These are phyloP conservation scores for Lumbricus terrestris DNA, from an alignment of 2,888 invertebrate genomes.

Conservation along the genomic window DNA sequence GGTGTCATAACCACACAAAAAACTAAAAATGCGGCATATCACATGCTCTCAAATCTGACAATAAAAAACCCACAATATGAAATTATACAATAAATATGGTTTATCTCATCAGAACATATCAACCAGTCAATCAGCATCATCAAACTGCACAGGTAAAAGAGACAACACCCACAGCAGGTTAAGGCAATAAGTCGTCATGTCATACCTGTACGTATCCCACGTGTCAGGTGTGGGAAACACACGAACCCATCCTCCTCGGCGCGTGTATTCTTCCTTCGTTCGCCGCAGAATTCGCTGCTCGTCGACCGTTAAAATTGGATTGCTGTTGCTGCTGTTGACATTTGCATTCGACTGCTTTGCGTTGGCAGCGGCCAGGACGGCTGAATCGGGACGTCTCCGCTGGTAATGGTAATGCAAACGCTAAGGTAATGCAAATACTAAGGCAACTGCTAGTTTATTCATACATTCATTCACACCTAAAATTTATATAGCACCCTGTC, in stretches of 20 bases:
- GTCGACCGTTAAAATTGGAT: conserved; percentile 67
- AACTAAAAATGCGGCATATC: background rate
- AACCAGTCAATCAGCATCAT: background rate
- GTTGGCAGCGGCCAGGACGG: background rate
- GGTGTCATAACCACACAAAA: background rate
- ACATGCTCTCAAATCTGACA: background rate
- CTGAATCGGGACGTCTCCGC: background rate
- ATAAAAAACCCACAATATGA: background rate
- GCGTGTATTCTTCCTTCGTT: conserved; percentile 75
- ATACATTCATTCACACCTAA: too few relatives aligned
- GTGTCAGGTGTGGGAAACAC: conserved; percentile 87
- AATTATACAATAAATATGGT: background rate
- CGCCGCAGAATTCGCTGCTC: conserved; percentile 76
- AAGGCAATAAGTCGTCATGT: background rate
- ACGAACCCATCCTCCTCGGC: conserved; percentile 83
- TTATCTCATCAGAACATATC: background rate
- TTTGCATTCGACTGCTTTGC: background rate
- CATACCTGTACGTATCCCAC: conserved; percentile 65
- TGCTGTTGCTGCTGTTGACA: background rate
- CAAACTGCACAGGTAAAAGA: background rate
- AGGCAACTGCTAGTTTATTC: too few relatives aligned
- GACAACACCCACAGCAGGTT: background rate
- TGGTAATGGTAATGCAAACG: background rate
- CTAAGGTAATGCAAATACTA: background rate
- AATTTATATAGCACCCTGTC: too few relatives aligned